These are phyloP conservation scores for Thamnophis elegans DNA, from an alignment of 2,797 vertebrate genomes.

Conservation along the genomic window DNA sequence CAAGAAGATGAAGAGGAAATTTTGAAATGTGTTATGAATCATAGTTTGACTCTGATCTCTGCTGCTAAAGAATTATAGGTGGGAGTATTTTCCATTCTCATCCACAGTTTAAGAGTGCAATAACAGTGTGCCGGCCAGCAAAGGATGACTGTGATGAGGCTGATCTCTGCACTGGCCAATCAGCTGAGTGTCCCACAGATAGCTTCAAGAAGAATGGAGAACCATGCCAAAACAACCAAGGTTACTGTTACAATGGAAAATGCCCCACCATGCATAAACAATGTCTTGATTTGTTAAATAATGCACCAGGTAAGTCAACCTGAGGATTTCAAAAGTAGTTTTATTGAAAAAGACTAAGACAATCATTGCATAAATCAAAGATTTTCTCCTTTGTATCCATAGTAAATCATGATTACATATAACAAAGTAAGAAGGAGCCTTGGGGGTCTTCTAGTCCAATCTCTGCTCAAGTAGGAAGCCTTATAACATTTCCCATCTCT, in stretches of 20 bases:
- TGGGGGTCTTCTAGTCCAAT: too few relatives aligned
- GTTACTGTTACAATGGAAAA: slow-evolving; percentile 83
- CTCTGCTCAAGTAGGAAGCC: too few relatives aligned
- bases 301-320: slow-evolving; percentile 72
- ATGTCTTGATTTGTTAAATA: slow-evolving; percentile 74
- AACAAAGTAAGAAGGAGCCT: too few relatives aligned
- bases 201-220: slow-evolving; percentile 83
- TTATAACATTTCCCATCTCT: too few relatives aligned
- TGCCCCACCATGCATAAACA: slow-evolving; percentile 81
- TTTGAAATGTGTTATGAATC: neutral
- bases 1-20: neutral
- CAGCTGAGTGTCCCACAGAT: slow-evolving; percentile 75
- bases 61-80: too few relatives aligned
- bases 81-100: neutral
- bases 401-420: too few relatives aligned
- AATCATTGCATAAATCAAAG: too few relatives aligned
- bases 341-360: too few relatives aligned
- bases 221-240: slow-evolving; percentile 71
- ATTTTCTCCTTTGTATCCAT: too few relatives aligned
- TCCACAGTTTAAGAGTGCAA: slow-evolving; percentile 71
- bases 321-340: too few relatives aligned
- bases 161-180: slow-evolving; percentile 83
- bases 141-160: slow-evolving; percentile 84
- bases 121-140: slow-evolving; percentile 73
- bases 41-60: too few relatives aligned